Conservation (phyloP, 2,888 invertebrate species). For the Aphrophora alni region DNA sequence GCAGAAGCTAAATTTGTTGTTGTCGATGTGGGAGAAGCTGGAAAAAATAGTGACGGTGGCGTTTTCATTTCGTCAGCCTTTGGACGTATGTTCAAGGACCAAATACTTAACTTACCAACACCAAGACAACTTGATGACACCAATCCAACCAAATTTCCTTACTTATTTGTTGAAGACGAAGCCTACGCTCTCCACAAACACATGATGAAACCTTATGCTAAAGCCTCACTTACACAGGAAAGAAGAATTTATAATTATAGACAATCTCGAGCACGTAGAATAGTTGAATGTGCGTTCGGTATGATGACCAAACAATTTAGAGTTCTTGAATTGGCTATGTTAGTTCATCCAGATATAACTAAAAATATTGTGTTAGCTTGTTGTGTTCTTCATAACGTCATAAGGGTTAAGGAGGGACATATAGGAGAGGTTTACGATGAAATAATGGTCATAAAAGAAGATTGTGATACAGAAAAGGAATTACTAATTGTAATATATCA, state of each 20-base stretch:
- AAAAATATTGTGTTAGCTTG: slow-evolving; percentile 27
- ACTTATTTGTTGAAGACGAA: slow-evolving; percentile 31
- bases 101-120: slow-evolving; percentile 15
- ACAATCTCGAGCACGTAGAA: slow-evolving; percentile 33
- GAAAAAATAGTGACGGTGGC: slow-evolving; percentile 35
- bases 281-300: slow-evolving; percentile 33
- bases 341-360: slow-evolving; percentile 16
- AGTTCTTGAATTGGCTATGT: slow-evolving; percentile 19
- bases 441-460: slow-evolving; percentile 11
- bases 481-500: too few species aligned
- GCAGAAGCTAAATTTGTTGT: slow-evolving; percentile 27
- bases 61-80: slow-evolving; percentile 25
- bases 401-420: slow-evolving; percentile 11
- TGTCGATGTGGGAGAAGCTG: slow-evolving; percentile 37
- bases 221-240: slow-evolving; percentile 2
- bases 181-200: slow-evolving; percentile 28
- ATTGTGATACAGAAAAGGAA: slow-evolving; percentile 8
- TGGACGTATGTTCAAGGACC: neutral
- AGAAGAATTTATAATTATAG: slow-evolving; percentile 28
- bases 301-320: slow-evolving; percentile 25
- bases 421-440: slow-evolving; percentile 22
- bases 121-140: neutral
- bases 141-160: slow-evolving; percentile 19
- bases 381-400: slow-evolving; percentile 31
- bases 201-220: slow-evolving; percentile 21